Evolutionary conservation across 1,140 invertebrate genomes (phyloP).

Genomic region (Neuroterus valhalla): DNA sequence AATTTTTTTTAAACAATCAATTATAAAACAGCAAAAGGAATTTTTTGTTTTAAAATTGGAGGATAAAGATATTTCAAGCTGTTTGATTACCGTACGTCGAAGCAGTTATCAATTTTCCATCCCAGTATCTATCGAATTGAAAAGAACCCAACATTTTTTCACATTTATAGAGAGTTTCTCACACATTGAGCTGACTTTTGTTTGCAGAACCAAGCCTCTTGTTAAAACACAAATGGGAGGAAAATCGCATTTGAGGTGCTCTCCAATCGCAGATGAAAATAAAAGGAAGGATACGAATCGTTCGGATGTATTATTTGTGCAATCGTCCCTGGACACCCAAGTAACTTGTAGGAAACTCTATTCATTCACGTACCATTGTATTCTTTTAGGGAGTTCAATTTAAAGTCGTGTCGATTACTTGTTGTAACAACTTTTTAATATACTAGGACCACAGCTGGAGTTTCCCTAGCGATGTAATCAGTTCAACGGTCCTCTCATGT

Average conservation of each 20-base stretch:
- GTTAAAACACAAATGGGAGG: slow-evolving; percentile 19
- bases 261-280: slow-evolving; percentile 12
- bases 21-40: not conserved
- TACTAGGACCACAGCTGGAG: no score
- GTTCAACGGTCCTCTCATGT: no score
- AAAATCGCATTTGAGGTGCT: slow-evolving; percentile 21
- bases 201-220: slow-evolving; percentile 7
- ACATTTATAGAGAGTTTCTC: not conserved
- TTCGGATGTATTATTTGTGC: slow-evolving; percentile 12
- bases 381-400: not conserved
- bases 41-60: not conserved
- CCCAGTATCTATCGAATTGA: not conserved
- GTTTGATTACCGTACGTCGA: not conserved
- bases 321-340: slow-evolving; percentile 4
- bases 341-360: slow-evolving; percentile 5
- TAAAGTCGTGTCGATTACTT: no score
- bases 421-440: no score
- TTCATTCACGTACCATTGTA: not conserved
- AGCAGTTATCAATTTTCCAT: slow-evolving; percentile 6
- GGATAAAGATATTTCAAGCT: not conserved
- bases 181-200: slow-evolving; percentile 6
- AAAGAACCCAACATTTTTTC: slow-evolving; percentile 17
- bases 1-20: no score
- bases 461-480: no score
- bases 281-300: slow-evolving; percentile 11